Base-by-base conservation (phyloP, 2,888 invertebrate genomes). In the Caenorhabditis auriculariae region DNA sequence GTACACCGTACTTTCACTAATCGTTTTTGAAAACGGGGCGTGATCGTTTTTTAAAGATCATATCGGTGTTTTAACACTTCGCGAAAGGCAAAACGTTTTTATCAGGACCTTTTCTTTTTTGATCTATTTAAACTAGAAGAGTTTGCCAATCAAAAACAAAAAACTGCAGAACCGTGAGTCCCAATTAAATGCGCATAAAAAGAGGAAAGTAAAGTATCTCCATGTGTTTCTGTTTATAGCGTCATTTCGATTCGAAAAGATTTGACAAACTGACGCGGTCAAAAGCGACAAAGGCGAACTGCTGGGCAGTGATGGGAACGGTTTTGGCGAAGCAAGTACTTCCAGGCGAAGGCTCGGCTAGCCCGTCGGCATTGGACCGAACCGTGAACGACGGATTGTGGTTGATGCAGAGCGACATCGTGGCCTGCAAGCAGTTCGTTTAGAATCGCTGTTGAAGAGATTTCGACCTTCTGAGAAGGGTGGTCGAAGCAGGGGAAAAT, bases 401-500 rank as follows among this genome's bases (percentile, higher is more conserved):
- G 12, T 50, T 48, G 44, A 69, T 27, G 38, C 69, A 69, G 17
- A 69, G 47, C 19, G 51, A 48, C 51, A 69, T 50, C 2, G 65
- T 52, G 17, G 66, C 58, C 50, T 54, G 24, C 15, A 19, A 49
- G 4, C 24, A 7, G 24, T 23, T 23, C 24, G n/a, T n/a, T 44
- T 24, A 26, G 23, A 15, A 24, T 24, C 19, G 21, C 9, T 15
- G 12, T 19, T 26, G 9, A 44, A 7, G 17, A 15, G 12, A 21
- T 12, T 21, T 29, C 29, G 7, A 59, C 54, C 35, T 66, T 69
- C 19, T 60, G 54, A 12, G 54, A 35, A 19, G 53, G 51, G 7
- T 55, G 32, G 35, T 69, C 69, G 26, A 69, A 53, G 1, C 57
- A 46, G 15, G 69, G 69, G 59, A 69, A 66, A 38, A 69, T 37